These are phyloP conservation scores for Vulpes lagopus DNA, from an alignment of 2,113 vertebrate species.

Conservation along the genomic window DNA sequence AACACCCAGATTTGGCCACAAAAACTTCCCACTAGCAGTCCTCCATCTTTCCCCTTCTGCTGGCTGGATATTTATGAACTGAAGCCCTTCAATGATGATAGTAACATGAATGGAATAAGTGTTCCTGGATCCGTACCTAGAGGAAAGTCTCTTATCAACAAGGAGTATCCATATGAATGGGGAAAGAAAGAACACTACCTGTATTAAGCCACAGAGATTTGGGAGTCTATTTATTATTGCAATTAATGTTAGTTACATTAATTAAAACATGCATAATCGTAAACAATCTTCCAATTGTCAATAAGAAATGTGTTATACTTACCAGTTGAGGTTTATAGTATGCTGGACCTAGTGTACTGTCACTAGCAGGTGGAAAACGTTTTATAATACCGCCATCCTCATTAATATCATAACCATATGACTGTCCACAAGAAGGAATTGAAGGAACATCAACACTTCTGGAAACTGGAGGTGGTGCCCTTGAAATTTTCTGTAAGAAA, in stretches of 20 bases:
- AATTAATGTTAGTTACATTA: neutral
- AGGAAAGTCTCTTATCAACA: neutral
- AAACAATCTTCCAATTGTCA: neutral
- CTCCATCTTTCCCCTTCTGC: neutral
- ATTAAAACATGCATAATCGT: neutral
- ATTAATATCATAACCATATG: constrained; percentile 89
- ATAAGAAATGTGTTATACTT: constrained; percentile 73
- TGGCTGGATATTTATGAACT: neutral
- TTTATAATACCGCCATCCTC: constrained; percentile 84
- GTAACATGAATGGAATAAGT: neutral
- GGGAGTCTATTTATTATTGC: neutral
- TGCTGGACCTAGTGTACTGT: constrained; percentile 89
- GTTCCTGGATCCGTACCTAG: neutral
- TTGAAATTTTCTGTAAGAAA: constrained; percentile 77
- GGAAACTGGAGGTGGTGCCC: constrained; percentile 73
- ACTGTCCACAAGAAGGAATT: constrained; percentile 88
- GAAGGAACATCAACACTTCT: constrained; percentile 86
- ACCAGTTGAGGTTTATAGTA: constrained; percentile 87
- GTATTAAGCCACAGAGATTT: neutral
- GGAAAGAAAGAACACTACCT: neutral
- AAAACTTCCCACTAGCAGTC: neutral
- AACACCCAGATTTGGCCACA: neutral
- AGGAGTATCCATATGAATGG: neutral
- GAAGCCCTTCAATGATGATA: neutral
- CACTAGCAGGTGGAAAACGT: constrained; percentile 83